Conservation (phyloP, 53 echinoderm and acorn worm species). For the Temnopleurus reevesii region DNA sequence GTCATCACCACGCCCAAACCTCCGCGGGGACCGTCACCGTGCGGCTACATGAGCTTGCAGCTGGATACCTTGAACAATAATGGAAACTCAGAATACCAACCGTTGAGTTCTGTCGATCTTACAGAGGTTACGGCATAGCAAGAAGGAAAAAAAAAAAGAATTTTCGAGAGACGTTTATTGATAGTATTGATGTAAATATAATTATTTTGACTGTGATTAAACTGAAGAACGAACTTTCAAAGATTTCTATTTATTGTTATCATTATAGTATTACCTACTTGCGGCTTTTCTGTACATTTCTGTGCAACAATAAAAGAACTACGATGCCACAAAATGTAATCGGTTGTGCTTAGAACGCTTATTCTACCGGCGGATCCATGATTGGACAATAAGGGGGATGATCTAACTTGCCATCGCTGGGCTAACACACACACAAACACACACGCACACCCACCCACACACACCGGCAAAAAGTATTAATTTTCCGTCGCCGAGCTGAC, state of each 20-base stretch:
- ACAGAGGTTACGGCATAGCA: constrained; percentile 4
- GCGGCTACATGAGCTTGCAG: constrained; percentile 51
- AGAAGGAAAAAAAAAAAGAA: neutral
- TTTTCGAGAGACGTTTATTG: neutral
- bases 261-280: neutral
- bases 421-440: no score
- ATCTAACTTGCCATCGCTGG: no score
- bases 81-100: constrained; percentile 9
- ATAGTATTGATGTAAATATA: neutral
- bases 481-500: no score
- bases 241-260: constrained; percentile 23
- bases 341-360: no score
- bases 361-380: no score
- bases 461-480: no score
- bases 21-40: constrained; percentile 33
- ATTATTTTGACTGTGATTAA: no score
- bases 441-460: no score
- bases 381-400: no score
- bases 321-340: no score
- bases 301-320: no score
- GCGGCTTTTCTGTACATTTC: no score
- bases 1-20: constrained; percentile 44
- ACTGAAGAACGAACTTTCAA: neutral
- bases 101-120: neutral
- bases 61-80: constrained; percentile 52